phyloP scores from a whole-genome alignment of 2,797 vertebrate species.

The Peromyscus aztecus region DNA sequence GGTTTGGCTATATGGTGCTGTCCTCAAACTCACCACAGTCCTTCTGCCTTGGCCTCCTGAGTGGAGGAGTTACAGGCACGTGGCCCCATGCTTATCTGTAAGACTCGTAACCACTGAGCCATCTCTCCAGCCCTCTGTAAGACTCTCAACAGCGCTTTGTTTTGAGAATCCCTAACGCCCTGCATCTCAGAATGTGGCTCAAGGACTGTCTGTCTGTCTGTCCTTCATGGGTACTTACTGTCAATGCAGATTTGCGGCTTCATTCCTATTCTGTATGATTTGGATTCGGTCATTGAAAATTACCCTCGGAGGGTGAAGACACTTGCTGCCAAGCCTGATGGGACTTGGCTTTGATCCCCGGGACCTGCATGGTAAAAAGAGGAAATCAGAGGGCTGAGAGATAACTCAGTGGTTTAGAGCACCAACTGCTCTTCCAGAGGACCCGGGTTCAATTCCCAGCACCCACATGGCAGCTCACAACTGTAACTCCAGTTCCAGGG shows the following conservation, averaged over 20 bases:
- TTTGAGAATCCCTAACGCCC: not conserved
- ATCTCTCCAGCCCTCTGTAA: too few relatives aligned
- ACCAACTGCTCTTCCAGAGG: too few relatives aligned
- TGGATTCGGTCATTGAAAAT: conserved; percentile 45
- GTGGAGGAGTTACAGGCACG: not conserved
- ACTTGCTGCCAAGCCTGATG: not conserved
- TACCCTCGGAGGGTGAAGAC: not conserved
- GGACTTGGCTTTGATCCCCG: not conserved
- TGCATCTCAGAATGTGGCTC: not conserved
- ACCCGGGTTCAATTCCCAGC: too few relatives aligned
- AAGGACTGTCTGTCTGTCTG: not conserved
- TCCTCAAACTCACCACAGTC: not conserved
- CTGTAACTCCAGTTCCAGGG: too few relatives aligned
- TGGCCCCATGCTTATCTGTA: not conserved
- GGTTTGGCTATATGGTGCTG: not conserved
- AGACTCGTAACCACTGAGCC: too few relatives aligned
- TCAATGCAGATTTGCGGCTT: conserved; percentile 1
- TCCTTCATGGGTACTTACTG: not conserved
- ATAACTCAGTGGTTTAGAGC: too few relatives aligned
- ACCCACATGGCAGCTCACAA: too few relatives aligned
- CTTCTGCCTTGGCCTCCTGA: not conserved
- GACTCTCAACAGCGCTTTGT: not conserved
- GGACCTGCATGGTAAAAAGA: not conserved
- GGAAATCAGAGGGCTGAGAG: too few relatives aligned
- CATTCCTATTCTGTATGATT: not conserved